phyloP scores from a whole-genome alignment of 1,140 invertebrate genomes.

The Popillia japonica region DNA sequence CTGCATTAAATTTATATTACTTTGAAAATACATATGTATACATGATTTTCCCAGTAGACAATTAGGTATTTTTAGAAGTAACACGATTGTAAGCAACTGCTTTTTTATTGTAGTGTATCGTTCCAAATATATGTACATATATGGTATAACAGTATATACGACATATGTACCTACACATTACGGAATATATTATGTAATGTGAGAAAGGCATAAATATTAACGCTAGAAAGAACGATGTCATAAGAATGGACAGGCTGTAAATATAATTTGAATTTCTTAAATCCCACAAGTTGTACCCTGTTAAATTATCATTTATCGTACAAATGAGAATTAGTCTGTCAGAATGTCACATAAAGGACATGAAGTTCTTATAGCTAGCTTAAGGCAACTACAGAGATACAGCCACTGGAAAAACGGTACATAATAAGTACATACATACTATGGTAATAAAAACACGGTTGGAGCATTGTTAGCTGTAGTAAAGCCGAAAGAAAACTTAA shows the following conservation, averaged over 20 bases:
- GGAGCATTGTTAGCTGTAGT: not conserved
- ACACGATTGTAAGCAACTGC: no score
- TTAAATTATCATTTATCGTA: not conserved
- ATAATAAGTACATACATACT: not conserved
- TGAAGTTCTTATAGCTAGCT: not conserved
- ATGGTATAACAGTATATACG: no score
- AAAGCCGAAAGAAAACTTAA: not conserved
- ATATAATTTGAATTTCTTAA: slow-evolving; percentile 3
- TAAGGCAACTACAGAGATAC: not conserved
- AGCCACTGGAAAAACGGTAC: not conserved
- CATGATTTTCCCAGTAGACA: no score
- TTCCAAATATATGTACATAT: no score
- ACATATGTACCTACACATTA: no score
- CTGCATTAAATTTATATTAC: no score
- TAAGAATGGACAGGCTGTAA: not conserved
- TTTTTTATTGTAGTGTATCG: no score
- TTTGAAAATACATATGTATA: no score
- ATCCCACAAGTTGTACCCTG: not conserved
- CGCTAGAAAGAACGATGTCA: not conserved
- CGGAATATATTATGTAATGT: no score
- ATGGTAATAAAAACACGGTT: not conserved
- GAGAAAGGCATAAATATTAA: no score
- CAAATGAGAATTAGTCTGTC: slow-evolving; percentile 13
- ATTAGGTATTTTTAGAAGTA: no score
- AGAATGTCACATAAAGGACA: not conserved